Conservation (phyloP, 2,797 vertebrate species). For the Semaprochilodus insignis region DNA sequence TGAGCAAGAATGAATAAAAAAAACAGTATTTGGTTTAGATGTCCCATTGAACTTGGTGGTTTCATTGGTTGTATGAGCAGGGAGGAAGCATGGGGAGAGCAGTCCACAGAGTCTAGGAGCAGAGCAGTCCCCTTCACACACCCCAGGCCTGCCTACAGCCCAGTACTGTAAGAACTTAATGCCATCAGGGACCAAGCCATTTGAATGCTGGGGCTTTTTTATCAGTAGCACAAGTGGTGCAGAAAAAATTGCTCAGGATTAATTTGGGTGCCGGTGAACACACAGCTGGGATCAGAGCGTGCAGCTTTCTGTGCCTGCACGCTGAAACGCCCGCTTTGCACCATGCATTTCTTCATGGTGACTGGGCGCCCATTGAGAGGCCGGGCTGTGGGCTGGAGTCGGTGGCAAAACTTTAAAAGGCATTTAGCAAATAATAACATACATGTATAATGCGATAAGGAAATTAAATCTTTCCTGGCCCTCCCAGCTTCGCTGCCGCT, state of each 20-base stretch:
- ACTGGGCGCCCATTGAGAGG: slow-evolving; percentile 61
- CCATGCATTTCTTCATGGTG: slow-evolving; percentile 71
- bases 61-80: neutral
- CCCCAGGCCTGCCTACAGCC: slow-evolving; percentile 72
- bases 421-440: slow-evolving; percentile 76
- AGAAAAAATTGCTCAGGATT: slow-evolving; percentile 80
- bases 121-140: slow-evolving; percentile 59
- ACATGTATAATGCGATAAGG: slow-evolving; percentile 76
- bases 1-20: neutral
- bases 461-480: slow-evolving; percentile 69
- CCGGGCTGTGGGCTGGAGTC: slow-evolving; percentile 60
- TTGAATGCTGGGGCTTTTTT: slow-evolving; percentile 75
- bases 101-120: slow-evolving; percentile 55
- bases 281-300: slow-evolving; percentile 76
- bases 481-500: slow-evolving; percentile 53
- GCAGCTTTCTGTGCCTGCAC: slow-evolving; percentile 70
- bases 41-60: neutral
- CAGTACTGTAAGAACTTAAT: slow-evolving; percentile 77
- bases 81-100: neutral
- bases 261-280: slow-evolving; percentile 75
- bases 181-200: slow-evolving; percentile 74
- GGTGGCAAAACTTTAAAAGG: slow-evolving; percentile 74
- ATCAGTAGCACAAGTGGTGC: slow-evolving; percentile 79
- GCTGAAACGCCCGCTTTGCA: slow-evolving; percentile 67
- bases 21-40: neutral